phyloP scores from a whole-genome alignment of 1,140 invertebrate genomes.

The Sycophaga agraensis region DNA sequence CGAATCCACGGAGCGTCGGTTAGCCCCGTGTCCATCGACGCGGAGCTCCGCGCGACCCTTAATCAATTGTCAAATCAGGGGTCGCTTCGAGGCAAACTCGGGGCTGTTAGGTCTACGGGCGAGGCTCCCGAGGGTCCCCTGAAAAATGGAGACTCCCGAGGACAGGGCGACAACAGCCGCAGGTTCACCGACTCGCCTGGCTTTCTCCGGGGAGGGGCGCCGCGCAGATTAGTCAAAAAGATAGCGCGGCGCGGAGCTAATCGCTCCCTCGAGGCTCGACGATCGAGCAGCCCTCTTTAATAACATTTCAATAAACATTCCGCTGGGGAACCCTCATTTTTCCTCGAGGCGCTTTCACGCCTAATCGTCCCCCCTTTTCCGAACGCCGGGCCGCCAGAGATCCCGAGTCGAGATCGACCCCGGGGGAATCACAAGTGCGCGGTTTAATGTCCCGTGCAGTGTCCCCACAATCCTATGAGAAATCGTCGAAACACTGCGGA shows the following conservation, averaged over 20 bases:
- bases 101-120: too few species aligned
- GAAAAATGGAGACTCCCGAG: conserved; percentile 4
- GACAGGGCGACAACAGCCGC: not conserved
- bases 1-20: too few species aligned
- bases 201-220: not conserved
- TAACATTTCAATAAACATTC: conserved; percentile 17
- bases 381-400: too few species aligned
- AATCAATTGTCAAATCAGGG: conserved; percentile 15
- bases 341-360: not conserved
- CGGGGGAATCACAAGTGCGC: too few species aligned
- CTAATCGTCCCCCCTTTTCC: too few species aligned
- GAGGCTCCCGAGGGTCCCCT: not conserved
- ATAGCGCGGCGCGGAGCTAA: too few species aligned
- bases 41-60: not conserved
- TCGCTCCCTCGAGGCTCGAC: too few species aligned
- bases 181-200: too few species aligned
- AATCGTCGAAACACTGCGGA: not conserved
- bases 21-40: not conserved
- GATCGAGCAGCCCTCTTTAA: not conserved
- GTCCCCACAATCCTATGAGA: not conserved
- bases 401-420: too few species aligned
- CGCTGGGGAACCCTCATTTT: not conserved
- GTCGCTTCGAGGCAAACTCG: not conserved
- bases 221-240: conserved; percentile 19
- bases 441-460: not conserved